phyloP scores from a whole-genome alignment of 2,888 invertebrate species.

The Mimas tiliae region DNA sequence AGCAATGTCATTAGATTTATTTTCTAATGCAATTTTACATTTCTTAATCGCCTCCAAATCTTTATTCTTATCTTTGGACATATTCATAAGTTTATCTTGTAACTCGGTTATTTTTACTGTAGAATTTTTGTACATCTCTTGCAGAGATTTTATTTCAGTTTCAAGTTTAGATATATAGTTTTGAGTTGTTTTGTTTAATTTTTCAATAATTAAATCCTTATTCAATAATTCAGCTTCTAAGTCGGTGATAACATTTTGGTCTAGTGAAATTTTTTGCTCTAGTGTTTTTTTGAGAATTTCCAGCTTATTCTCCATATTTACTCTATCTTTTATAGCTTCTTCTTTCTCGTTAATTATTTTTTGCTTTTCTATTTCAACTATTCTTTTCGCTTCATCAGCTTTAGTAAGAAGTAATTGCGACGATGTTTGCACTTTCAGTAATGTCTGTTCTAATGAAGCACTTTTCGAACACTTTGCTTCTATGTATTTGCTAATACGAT shows the following conservation, averaged over 20 bases:
- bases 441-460: conserved; percentile 59
- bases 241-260: conserved; percentile 61
- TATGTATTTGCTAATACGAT: conserved; percentile 58
- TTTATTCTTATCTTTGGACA: conserved; percentile 46
- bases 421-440: conserved; percentile 67
- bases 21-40: conserved; percentile 47
- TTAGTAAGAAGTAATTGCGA: conserved; percentile 69
- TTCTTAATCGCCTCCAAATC: conserved; percentile 45
- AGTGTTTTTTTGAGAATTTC: conserved; percentile 55
- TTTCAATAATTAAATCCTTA: conserved; percentile 66
- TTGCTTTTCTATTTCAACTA: conserved; percentile 72
- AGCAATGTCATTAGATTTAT: conserved; percentile 55
- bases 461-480: conserved; percentile 56
- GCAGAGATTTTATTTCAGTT: conserved; percentile 58
- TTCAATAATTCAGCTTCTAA: conserved; percentile 66
- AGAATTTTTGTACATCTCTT: conserved; percentile 58
- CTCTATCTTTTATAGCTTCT: conserved; percentile 61
- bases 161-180: conserved; percentile 61
- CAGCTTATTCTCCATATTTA: conserved; percentile 60
- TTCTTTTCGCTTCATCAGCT: conserved; percentile 72
- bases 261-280: conserved; percentile 55
- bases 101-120: conserved; percentile 50
- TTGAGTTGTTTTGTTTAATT: conserved; percentile 60
- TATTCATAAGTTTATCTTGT: conserved; percentile 48
- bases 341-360: conserved; percentile 73